Conservation (phyloP, 30 jellyfish, hydroid and myxozoan genomes). For the Hydra vulgaris region DNA sequence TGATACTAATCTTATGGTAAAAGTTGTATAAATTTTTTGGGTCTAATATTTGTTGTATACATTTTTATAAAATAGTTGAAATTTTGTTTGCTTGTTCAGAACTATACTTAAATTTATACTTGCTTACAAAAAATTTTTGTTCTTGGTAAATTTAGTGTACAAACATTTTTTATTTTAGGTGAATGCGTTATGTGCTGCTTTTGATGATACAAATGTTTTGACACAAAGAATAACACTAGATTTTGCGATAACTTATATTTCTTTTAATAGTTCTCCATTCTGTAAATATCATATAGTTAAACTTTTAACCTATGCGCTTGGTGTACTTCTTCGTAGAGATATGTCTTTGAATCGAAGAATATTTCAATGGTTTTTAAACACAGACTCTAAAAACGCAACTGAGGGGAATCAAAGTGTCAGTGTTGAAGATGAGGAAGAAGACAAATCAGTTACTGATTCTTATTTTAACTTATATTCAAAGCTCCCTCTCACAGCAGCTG, state of each 20-base stretch:
- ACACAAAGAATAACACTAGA: constrained; percentile 81
- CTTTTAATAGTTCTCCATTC: constrained; percentile 35
- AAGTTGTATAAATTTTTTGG: background rate
- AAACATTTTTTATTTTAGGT: constrained; percentile 39
- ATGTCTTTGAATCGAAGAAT: constrained; percentile 86
- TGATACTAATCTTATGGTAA: constrained; percentile 55
- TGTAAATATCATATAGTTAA: constrained; percentile 31
- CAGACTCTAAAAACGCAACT: constrained; percentile 26
- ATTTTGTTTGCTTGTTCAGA: too few species aligned
- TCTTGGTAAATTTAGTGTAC: too few species aligned
- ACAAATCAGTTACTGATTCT: constrained; percentile 16
- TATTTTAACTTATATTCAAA: constrained; percentile 54
- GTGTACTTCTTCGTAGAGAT: constrained; percentile 85
- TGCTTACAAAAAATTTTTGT: too few species aligned
- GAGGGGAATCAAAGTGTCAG: constrained; percentile 25
- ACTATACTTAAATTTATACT: too few species aligned
- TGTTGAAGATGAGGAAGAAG: constrained; percentile 29
- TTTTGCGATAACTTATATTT: constrained; percentile 51
- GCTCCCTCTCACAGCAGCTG: constrained; percentile 63
- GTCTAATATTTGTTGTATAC: too few species aligned
- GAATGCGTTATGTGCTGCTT: constrained; percentile 67
- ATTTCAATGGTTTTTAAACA: constrained; percentile 69
- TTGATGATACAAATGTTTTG: constrained; percentile 68
- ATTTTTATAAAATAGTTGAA: too few species aligned
- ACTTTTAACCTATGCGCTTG: constrained; percentile 49